Base-by-base conservation (phyloP, 2,888 invertebrate genomes). In the Caenorhabditis panamensis region DNA sequence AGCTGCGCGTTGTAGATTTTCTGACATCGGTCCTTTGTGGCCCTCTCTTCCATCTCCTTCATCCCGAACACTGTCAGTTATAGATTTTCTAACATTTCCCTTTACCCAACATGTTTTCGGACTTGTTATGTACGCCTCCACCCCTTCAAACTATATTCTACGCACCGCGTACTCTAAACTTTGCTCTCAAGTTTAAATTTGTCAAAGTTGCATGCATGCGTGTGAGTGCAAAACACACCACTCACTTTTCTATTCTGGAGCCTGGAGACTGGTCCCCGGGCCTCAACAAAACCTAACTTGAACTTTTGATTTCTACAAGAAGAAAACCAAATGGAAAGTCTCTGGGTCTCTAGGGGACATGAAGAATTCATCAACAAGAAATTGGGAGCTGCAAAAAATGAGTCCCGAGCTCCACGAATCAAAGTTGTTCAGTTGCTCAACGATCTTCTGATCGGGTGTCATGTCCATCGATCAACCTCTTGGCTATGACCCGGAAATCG, bases 401-500 rank as follows among this genome's bases (percentile, higher is more conserved):
- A 47, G 37, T n/a, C n/a, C n/a, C n/a, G n/a, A n/a, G n/a, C n/a
- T n/a, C n/a, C n/a, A n/a, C n/a, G n/a, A n/a, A n/a, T n/a, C n/a
- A n/a, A n/a, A n/a, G n/a, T n/a, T 31, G 31, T 31, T 31, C 31
- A 18, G 51, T 49, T 26, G 28, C 54, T 67, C 47, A 24, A 36
- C 41, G 31, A 26, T 67, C 58, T 9, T 20, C 41, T 71, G 62
- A 71, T 63, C 31, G 31, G 31, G 31, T 31, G 31, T 31, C 54
- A 31, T 36, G 62, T 72, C 63, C 71, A 63, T 72, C 63, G 71
- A 72, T 72, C 71, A 72, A 4, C 59, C 20, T 5, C 58, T 31
- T 31, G 18, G 47, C 47, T 56, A 18, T 54, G 63, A 72, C 71
- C 69, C 62, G 69, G 31, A 31, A 56, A 56, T 31, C n/a, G 24